A percentile compares a stretch with the other conserved stretches of the same genome.
phyloP scores from a whole-genome alignment of 2,797 vertebrate species.

The Lycodopsis pacificus region DNA sequence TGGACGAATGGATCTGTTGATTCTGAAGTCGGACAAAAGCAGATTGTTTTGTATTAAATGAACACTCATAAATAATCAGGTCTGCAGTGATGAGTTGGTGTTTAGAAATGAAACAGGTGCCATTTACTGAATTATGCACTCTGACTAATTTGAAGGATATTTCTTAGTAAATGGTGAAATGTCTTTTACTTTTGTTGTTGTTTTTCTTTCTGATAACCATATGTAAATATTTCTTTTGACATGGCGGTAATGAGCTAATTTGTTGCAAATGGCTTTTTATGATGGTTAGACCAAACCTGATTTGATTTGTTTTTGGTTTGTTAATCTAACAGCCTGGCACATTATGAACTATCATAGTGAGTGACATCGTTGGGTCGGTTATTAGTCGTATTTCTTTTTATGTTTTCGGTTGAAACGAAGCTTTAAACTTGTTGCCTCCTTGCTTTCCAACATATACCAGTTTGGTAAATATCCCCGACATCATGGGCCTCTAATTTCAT shows the following conservation, averaged over 20 bases:
- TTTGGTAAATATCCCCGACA: slow-evolving; percentile 35
- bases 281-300: slow-evolving; percentile 70
- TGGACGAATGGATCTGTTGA: slow-evolving; percentile 27
- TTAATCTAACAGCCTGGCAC: slow-evolving; percentile 58
- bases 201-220: slow-evolving; percentile 44
- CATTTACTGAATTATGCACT: slow-evolving; percentile 70
- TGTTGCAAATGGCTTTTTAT: slow-evolving; percentile 71
- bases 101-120: slow-evolving; percentile 54
- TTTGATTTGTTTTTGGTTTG: slow-evolving; percentile 5
- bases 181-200: slow-evolving; percentile 20
- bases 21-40: slow-evolving; percentile 45
- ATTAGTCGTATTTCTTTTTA: slow-evolving; percentile 31
- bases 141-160: slow-evolving; percentile 58
- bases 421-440: slow-evolving; percentile 73
- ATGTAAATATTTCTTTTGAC: slow-evolving; percentile 75
- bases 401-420: slow-evolving; percentile 68
- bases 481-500: slow-evolving; percentile 65
- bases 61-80: slow-evolving; percentile 29
- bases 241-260: slow-evolving; percentile 63
- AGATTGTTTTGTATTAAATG: slow-evolving; percentile 40
- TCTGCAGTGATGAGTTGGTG: slow-evolving; percentile 48
- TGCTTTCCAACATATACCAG: slow-evolving; percentile 28
- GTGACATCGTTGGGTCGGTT: slow-evolving; percentile 36
- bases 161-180: slow-evolving; percentile 57
- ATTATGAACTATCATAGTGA: slow-evolving; percentile 56